Evolutionary conservation across 2,797 vertebrate genomes (phyloP).

Genomic region (Sebastolobus altivelis): DNA sequence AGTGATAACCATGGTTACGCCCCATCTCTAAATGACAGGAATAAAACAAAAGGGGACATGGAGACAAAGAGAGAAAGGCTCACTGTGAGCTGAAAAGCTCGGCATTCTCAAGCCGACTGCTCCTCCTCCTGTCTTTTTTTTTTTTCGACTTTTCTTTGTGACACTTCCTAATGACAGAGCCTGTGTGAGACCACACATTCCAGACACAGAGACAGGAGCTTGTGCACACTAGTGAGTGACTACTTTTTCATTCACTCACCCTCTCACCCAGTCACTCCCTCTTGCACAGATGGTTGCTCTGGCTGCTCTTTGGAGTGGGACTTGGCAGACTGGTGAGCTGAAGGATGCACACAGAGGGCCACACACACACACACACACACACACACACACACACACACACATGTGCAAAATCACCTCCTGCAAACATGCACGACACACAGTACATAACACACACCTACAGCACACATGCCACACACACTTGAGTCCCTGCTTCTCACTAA

Average conservation of each 20-base stretch:
- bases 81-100: slow-evolving; percentile 23
- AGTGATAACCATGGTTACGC: slow-evolving; percentile 70
- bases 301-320: slow-evolving; percentile 64
- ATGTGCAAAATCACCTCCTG: slow-evolving; percentile 32
- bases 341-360: slow-evolving; percentile 46
- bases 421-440: slow-evolving; percentile 1
- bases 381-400: slow-evolving; percentile 23
- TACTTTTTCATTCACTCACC: slow-evolving; percentile 47
- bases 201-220: slow-evolving; percentile 15
- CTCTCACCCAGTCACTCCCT: slow-evolving; percentile 39
- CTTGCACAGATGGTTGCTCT: slow-evolving; percentile 69
- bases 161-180: slow-evolving; percentile 42
- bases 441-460: slow-evolving; percentile 32
- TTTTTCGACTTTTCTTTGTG: slow-evolving; percentile 36
- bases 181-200: slow-evolving; percentile 35
- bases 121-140: slow-evolving; percentile 43
- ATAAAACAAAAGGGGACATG: slow-evolving; percentile 43
- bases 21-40: slow-evolving; percentile 50
- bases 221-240: slow-evolving; percentile 26
- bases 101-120: slow-evolving; percentile 39
- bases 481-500: slow-evolving; percentile 22
- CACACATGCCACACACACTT: slow-evolving; percentile 38
- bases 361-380: slow-evolving; percentile 27
- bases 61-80: slow-evolving; percentile 34
- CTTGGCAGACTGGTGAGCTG: slow-evolving; percentile 50